Base-by-base conservation (phyloP, 2,113 vertebrate species). In the Atrichornis clamosus region DNA sequence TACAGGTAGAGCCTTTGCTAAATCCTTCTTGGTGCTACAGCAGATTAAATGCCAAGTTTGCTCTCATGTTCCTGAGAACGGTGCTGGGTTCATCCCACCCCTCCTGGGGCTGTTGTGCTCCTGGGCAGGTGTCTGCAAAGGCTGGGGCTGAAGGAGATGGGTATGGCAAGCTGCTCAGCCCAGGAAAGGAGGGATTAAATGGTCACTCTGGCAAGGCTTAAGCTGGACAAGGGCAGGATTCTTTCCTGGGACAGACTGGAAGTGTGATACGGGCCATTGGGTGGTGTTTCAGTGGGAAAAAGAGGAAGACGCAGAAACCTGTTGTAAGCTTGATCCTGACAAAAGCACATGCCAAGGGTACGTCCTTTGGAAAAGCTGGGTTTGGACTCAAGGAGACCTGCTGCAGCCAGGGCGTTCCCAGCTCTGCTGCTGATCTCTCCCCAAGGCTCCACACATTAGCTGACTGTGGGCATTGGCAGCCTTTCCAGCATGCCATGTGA, bases 41-140 rank as follows among this genome's bases (percentile, higher is more conserved):
- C 65, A 79, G 62, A 90, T 83, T 56, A 91, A 91, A 91, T 26
- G n/a, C 33, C 19, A 52, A 32, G 26, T 9, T 91, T 44, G 17
- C 13, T 76, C 9, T 17, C 0, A 0, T 55, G 60, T 22, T 76
- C 50, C 64, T 37, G 63, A n/a, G 81, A 56, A 20, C 13, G 1
- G 0, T 14, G 39, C 37, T 60, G 32, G 70, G 41, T 23, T 65
- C 20, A 19, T 37, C 39, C 74, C 42, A 35, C 16, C 32, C 15
- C 15, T 56, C 41, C 49, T 9, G 23, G 44, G 49, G 44, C 42
- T 4, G 0, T 27, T 2, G 3, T 37, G 46, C 22, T 21, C 2
- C 50, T 78, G 64, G 35, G 16, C 23, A 63, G 1, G 0, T 27
- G 28, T 24, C 72, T 63, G 53, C 19, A 47, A 60, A 68, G 64